phyloP scores from a whole-genome alignment of 2,888 invertebrate species.

The Cantharis rustica region DNA sequence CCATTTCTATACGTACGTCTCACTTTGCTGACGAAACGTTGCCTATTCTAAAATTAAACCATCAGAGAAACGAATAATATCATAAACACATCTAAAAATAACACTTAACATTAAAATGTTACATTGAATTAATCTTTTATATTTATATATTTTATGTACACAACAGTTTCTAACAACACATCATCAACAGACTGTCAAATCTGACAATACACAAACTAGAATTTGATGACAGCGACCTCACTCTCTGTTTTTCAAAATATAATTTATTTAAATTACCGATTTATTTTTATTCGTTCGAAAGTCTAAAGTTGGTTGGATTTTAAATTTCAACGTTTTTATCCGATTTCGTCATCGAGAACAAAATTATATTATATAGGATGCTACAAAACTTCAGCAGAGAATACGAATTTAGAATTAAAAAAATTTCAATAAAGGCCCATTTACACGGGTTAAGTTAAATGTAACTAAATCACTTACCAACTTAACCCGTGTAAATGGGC shows the following conservation, averaged over 20 bases:
- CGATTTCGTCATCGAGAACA: background rate
- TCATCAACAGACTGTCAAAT: background rate
- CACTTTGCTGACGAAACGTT: conserved; percentile 1
- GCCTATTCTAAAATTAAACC: background rate
- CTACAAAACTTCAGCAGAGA: background rate
- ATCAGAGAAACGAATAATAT: background rate
- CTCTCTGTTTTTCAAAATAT: background rate
- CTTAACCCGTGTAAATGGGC: no score
- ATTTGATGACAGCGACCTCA: background rate
- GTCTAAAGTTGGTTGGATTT: background rate
- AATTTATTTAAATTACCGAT: background rate
- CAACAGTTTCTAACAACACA: background rate
- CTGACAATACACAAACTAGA: background rate
- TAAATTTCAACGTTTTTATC: background rate
- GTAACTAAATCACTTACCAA: no score
- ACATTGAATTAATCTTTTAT: background rate
- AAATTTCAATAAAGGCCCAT: no score
- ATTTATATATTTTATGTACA: background rate
- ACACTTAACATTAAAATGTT: conserved; percentile 10
- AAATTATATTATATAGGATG: background rate
- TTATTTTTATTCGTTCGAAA: background rate
- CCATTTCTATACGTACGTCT: conserved; percentile 5
- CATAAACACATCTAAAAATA: conserved; percentile 21
- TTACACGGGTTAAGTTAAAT: no score
- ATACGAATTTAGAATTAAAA: no score